Evolutionary conservation across 1,140 invertebrate species (phyloP), one percentile per base, ranked within the genome.

Genomic region (Coptotermes formosanus): DNA sequence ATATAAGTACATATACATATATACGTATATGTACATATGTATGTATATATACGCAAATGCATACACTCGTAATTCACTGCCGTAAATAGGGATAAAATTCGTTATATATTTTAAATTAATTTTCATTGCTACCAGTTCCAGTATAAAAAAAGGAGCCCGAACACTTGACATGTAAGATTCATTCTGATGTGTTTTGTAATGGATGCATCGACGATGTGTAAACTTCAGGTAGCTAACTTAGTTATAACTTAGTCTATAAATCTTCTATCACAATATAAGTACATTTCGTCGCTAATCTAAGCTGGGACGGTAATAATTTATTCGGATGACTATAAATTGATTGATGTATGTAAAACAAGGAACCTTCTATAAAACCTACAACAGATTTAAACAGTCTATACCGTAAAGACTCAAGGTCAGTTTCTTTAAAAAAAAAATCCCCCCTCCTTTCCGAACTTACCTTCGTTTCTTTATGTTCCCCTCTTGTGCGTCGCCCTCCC

Each of bases 331-430:
- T 11, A 75, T 3, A 11, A 12, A 11, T 30, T 75, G 64, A 75
- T 30, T 75, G 64, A 75, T 75, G 30, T 75, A 75, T 30, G 64
- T 9, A 75, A 75, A 25, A 75, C 64, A 75, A 75, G 14, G n/a
- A 30, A n/a, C 7, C 64, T 75, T 75, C 64, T 11, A 75, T 75
- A 75, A 75, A 55, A 75, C 25, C 64, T 25, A 75, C 64, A 75
- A 30, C 64, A 75, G 7, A 75, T 75, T 75, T 75, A 75, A 75
- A 30, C 64, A 75, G 64, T 75, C 64, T 75, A 75, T 75, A 75
- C 64, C 64, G 25, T 19, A 64, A 21, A n/a, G 64, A 9, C 64
- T 75, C 64, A 75, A 75, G 64, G 64, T n/a, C 64, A 30, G 25
- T 30, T 75, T 75, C 64, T 16, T 75, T 14, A 9, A 14, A 14